Evolutionary conservation across 2,797 vertebrate species (phyloP), one percentile per base, ranked within the genome.

Genomic region (Nyctibius grandis): DNA sequence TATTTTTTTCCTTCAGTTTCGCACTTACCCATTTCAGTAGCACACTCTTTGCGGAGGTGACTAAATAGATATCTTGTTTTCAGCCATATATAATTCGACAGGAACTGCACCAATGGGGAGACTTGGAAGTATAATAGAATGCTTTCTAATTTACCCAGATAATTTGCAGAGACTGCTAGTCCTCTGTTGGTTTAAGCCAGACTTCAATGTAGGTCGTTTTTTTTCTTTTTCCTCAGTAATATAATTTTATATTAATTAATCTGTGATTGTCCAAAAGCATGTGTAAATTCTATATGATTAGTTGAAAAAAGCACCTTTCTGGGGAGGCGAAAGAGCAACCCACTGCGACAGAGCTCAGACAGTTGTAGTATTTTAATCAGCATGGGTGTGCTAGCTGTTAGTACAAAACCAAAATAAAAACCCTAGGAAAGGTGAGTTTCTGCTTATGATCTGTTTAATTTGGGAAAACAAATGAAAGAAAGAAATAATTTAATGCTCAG

Each of bases 401-500:
- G 54, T 29, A 60, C 34, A 69, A 89, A 90, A 51, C 17, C 29
- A 6, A 80, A 89, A 47, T 54, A 85, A 85, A 91, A 81, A 18
- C 51, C 31, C 8, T 29, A 60, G 40, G 61, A 93, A 67, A 0
- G 0, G 67, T 75, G 44, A 67, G 70, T 93, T 91, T 79, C 59
- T 85, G 29, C 59, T 63, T 63, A 36, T 38, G 81, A 53, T 85
- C 92, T 87, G 70, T 92, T 95, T 91, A 79, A 81, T 92, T 94
- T 59, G 77, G 70, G 88, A 79, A 93, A 95, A 95, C 88, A 95
- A 96, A 96, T 76, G 88, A 91, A 96, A 94, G 57, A 33, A 73
- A 94, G 88, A 86, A 97, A 96, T 88, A 96, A 97, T 90, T 78
- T 68, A 93, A 90, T 96, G 85, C 88, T 94, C 76, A 18, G 56